Base-by-base conservation (phyloP, 2,113 vertebrate species). In the Dascyllus trimaculatus region DNA sequence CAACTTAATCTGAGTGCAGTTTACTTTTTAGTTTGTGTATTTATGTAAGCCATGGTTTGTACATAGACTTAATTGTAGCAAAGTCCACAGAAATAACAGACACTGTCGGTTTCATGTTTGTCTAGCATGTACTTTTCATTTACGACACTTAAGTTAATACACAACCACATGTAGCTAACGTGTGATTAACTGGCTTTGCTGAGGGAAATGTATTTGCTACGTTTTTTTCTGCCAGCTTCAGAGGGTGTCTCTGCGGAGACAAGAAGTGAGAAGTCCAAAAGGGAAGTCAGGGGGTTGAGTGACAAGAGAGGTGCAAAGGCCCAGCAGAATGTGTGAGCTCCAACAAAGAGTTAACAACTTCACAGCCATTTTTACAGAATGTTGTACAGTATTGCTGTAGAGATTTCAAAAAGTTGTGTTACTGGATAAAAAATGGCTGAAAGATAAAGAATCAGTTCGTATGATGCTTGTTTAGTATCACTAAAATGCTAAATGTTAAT, bases 1-100 rank as follows among this genome's bases (percentile, higher is more conserved):
- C 85, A 91, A 89, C 87, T 92, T 89, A 91, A 93, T 92, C 91
- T 91, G 45, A 80, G 75, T 63, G 62, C 87, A 84, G 87, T 90
- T 85, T 89, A 77, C 89, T 82, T 89, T 89, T 85, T 87, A 67
- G 78, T 88, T 86, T 92, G 91, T 86, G 77, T 91, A 58, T 87
- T 88, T 69, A 75, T 69, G 71, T 87, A 70, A 72, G 80, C 81
- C 45, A n/a, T 54, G 83, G 71, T 91, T 86, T 89, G 84, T 80
- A 88, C 82, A 86, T 74, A 62, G 69, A 78, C 60, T 87, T 86
- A 87, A 74, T 56, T 81, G 82, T 82, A 40, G 76, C 78, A 77
- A 90, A 85, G 82, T 59, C 87, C 59, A 63, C 67, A 84, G 60
- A 68, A 84, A 73, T 82, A 85, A 80, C 76, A 71, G 60, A 54